These are phyloP conservation scores for Tenebrio molitor DNA, from an alignment of 1,140 invertebrate species.

Conservation along the genomic window DNA sequence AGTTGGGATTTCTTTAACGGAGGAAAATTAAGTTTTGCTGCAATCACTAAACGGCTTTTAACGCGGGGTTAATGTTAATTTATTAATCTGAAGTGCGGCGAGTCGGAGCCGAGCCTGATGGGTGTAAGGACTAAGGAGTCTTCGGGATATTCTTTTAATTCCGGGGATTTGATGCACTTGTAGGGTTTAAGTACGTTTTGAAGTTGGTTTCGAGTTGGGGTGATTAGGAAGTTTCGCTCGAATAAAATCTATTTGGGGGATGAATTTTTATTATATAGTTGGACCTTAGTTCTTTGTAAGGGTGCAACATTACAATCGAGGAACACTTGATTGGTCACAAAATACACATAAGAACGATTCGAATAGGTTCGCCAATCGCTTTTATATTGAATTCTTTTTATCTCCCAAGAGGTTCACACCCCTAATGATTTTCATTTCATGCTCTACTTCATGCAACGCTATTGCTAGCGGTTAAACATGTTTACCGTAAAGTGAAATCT, in stretches of 20 bases:
- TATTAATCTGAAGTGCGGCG: not conserved
- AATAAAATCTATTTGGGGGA: too few species aligned
- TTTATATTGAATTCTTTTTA: not conserved
- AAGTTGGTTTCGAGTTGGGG: not conserved
- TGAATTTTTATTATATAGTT: too few species aligned
- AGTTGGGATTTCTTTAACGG: not conserved
- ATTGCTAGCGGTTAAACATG: not conserved
- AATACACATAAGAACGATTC: too few species aligned
- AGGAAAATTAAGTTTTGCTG: not conserved
- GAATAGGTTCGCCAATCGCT: not conserved
- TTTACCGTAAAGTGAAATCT: too few species aligned
- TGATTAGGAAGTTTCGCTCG: not conserved
- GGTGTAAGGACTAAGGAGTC: not conserved
- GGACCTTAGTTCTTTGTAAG: too few species aligned
- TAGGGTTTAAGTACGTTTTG: not conserved
- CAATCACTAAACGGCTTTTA: not conserved
- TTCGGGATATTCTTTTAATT: not conserved
- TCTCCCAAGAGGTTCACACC: not conserved
- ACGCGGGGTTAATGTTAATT: not conserved
- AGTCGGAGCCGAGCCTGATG: not conserved
- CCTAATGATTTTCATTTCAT: slow-evolving; percentile 4
- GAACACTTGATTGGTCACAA: too few species aligned
- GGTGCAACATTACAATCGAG: too few species aligned
- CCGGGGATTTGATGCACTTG: not conserved
- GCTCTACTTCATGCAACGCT: not conserved